Percentiles rank a stretch among this genome's conserved stretches.
phyloP scores from a whole-genome alignment of 2,888 invertebrate species.

The Coelopa pilipes region DNA sequence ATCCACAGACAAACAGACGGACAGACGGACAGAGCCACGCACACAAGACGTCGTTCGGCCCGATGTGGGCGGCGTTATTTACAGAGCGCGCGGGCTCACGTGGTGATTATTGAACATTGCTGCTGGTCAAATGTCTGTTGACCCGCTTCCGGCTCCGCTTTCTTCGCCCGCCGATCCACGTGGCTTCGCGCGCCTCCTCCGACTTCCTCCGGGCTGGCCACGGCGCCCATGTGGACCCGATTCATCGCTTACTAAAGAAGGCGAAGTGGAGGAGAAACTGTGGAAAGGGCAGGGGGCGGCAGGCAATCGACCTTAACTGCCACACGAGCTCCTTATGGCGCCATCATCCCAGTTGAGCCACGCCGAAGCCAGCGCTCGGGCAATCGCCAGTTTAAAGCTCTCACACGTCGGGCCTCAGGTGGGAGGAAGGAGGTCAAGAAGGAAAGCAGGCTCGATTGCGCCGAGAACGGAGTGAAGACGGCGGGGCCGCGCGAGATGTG shows the following conservation, averaged over 20 bases:
- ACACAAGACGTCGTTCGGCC: no score
- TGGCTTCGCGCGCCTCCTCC: no score
- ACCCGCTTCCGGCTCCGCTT: background rate
- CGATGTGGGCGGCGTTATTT: conserved; percentile 19
- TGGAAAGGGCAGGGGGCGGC: no score
- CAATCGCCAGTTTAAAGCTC: no score
- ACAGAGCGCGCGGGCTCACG: conserved; percentile 1
- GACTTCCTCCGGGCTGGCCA: background rate
- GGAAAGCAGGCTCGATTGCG: no score
- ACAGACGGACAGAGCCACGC: background rate
- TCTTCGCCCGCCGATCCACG: background rate
- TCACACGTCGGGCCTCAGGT: no score
- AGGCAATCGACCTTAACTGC: background rate
- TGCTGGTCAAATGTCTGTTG: no score
- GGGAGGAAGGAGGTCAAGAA: no score
- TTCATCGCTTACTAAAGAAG: no score
- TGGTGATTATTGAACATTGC: conserved; percentile 1
- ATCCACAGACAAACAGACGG: background rate
- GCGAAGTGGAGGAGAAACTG: background rate
- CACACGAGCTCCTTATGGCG: conserved; percentile 7
- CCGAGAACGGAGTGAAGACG: no score
- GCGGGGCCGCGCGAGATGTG: no score
- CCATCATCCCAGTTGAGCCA: conserved; percentile 6
- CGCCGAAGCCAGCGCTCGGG: background rate
- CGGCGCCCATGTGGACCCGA: no score